A percentile compares a stretch with the other conserved stretches of the same genome.
These are phyloP conservation scores for Noctua janthe DNA, from an alignment of 2,888 invertebrate genomes.

Conservation along the genomic window DNA sequence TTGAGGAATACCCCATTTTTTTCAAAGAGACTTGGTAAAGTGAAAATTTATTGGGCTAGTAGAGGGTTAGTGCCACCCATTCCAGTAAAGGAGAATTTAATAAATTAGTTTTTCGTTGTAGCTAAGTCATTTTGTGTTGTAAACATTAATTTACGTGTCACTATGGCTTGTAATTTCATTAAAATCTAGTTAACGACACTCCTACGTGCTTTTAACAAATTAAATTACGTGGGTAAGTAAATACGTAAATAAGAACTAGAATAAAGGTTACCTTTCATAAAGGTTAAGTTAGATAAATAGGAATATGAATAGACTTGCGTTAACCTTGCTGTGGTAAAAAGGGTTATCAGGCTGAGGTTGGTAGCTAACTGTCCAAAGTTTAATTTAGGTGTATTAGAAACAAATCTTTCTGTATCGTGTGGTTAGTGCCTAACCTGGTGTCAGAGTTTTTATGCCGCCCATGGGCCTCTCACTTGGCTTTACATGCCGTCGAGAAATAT, in stretches of 20 bases:
- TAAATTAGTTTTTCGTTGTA: not conserved
- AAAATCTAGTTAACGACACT: not conserved
- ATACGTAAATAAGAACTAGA: not conserved
- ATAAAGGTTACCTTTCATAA: not conserved
- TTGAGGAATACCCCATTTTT: not conserved
- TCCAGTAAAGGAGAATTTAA: not conserved
- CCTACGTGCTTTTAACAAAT: slow-evolving; percentile 15
- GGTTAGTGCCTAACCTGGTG: no score
- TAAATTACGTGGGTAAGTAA: not conserved
- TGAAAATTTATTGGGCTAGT: not conserved
- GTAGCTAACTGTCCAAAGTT: not conserved
- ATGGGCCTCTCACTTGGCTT: no score
- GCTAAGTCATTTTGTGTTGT: not conserved
- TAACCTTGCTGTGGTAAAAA: no score
- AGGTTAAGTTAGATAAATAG: not conserved
- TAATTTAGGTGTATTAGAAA: no score
- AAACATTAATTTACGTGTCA: slow-evolving; percentile 1
- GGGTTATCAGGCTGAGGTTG: not conserved
- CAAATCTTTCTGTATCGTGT: no score
- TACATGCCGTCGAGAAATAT: no score
- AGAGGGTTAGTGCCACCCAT: not conserved
- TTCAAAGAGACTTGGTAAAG: not conserved
- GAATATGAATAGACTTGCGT: not conserved
- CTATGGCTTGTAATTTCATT: slow-evolving; percentile 5
- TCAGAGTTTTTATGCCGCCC: no score